phyloP scores from a whole-genome alignment of 92 coral and sea anemone genomes.

The Parazoanthus swiftii region DNA sequence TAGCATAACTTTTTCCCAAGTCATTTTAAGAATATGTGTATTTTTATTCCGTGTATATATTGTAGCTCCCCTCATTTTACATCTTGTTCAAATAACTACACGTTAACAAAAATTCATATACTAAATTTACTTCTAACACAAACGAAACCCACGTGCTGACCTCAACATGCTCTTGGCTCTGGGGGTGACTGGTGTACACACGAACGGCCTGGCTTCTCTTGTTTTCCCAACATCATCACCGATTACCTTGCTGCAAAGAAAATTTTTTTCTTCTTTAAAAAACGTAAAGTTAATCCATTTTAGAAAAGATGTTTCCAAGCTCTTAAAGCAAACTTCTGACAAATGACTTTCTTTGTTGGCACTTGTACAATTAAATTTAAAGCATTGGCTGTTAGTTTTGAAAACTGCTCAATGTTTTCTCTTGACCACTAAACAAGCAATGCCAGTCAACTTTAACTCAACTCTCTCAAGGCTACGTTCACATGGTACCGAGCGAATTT shows the following conservation, averaged over 20 bases:
- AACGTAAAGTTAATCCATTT: not conserved
- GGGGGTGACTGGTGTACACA: constrained; percentile 89
- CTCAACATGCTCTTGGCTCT: constrained; percentile 71
- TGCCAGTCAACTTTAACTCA: too few species aligned
- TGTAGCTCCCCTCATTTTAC: too few species aligned
- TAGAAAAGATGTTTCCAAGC: not conserved
- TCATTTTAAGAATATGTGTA: too few species aligned
- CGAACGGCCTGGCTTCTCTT: constrained; percentile 70
- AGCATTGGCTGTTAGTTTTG: too few species aligned
- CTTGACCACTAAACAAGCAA: too few species aligned
- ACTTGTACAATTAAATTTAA: too few species aligned
- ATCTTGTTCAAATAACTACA: not conserved
- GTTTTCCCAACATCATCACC: constrained; percentile 30
- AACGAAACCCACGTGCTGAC: constrained; percentile 47
- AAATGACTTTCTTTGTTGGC: too few species aligned
- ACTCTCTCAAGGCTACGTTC: too few species aligned
- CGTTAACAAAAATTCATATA: not conserved
- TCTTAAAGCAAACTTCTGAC: not conserved
- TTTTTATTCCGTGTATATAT: too few species aligned
- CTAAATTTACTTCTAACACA: not conserved
- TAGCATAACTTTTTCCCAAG: too few species aligned
- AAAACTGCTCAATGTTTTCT: too few species aligned
- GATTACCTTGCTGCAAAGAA: not conserved
- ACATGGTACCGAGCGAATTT: too few species aligned
- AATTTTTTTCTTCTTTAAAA: not conserved